phyloP scores from a whole-genome alignment of 2,113 vertebrate genomes.

The Eubucco bourcierii region DNA sequence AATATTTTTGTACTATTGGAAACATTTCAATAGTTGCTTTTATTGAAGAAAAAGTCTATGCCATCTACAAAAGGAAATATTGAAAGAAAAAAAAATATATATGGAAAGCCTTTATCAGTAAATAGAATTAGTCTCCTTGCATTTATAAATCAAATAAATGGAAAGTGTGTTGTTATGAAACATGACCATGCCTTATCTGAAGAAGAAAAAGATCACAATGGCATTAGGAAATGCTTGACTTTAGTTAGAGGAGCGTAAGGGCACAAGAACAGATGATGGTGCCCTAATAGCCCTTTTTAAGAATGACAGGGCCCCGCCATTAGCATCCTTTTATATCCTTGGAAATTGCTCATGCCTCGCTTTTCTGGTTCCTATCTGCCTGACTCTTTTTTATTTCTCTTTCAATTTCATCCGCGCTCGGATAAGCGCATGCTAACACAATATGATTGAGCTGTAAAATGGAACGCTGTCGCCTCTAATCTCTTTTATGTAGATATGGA shows the following conservation, averaged over 20 bases:
- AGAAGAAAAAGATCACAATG: conserved; percentile 82
- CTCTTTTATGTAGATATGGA: conserved; percentile 95
- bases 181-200: conserved; percentile 89
- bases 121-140: conserved; percentile 87
- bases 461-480: conserved; percentile 92
- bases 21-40: conserved; percentile 44
- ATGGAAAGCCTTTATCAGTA: conserved; percentile 79
- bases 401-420: conserved; percentile 94
- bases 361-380: conserved; percentile 91
- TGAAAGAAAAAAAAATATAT: conserved; percentile 79
- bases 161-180: conserved; percentile 85
- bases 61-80: conserved; percentile 66
- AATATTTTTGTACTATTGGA: conserved; percentile 37
- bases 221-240: conserved; percentile 92
- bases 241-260: conserved; percentile 82
- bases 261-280: conserved; percentile 86
- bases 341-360: conserved; percentile 92
- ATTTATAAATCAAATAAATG: conserved; percentile 86
- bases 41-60: conserved; percentile 42
- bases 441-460: conserved; percentile 99
- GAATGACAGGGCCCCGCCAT: conserved; percentile 91
- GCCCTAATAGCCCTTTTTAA: conserved; percentile 92
- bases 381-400: conserved; percentile 92
- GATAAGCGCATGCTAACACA: conserved; percentile 96
- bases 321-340: conserved; percentile 91